Evolutionary conservation across 2,888 invertebrate species (phyloP), one percentile per base, ranked within the genome.

Genomic region (Neoitamus cyanurus): DNA sequence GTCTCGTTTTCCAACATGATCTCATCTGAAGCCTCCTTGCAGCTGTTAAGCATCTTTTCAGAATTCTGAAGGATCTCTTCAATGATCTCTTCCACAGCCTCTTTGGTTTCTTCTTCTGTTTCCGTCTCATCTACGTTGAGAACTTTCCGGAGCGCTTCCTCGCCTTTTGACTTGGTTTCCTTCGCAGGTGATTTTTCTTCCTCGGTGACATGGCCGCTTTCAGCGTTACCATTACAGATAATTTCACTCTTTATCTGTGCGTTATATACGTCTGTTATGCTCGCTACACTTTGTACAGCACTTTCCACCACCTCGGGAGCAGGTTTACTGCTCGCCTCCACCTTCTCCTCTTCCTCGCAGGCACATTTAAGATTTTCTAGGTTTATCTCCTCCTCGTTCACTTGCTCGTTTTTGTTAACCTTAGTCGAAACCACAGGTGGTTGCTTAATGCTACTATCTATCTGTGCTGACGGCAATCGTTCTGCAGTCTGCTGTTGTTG

Each of bases 51-150:
- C 34, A 92, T 89, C 87, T 92, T 91, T 86, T 93, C 93, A 0
- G 93, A 93, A 84, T 91, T 92, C 30, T 91, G 90, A 58, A 93
- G 87, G 68, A 93, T 92, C 86, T 92, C 92, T 82, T 92, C 91
- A 75, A 93, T 92, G 84, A 93, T 93, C 86, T 92, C 92, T 83
- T 92, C 92, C n/a, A 92, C 91, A 84, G 91, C 90, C 87, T 92
- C 92, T 87, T 89, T 88, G 89, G 91, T 89, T 88, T 91, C 87
- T 88, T 89, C 88, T 87, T 93, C 91, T 91, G 92, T 92, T 89
- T 92, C 90, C 88, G 93, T 4, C 89, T 88, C 15, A 87, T 88
- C 86, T 87, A 37, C 90, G 92, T 15, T 90, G 88, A 9, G 89
- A 88, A 69, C 84, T 75, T n/a, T 87, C 15, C 78, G 46, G 25